Percentiles rank a stretch among this genome's conserved stretches.
Evolutionary conservation across 2,113 vertebrate genomes (phyloP).

Genomic region (Gymnocephalus cernua): DNA sequence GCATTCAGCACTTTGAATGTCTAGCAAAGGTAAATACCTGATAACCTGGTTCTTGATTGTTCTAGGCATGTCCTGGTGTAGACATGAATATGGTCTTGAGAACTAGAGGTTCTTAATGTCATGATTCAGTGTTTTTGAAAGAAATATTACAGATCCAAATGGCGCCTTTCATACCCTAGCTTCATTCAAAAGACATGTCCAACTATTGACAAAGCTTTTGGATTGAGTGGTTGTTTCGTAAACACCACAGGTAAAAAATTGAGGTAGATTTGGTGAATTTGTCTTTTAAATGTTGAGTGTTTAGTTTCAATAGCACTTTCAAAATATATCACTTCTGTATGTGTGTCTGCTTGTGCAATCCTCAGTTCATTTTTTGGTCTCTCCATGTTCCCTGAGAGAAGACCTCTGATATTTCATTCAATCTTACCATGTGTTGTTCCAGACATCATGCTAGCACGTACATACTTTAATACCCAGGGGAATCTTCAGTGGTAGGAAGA

Average conservation of each 20-base stretch:
- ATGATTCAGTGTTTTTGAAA: neutral
- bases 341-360: slow-evolving; percentile 19
- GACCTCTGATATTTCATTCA: slow-evolving; percentile 59
- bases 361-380: slow-evolving; percentile 4
- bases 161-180: neutral
- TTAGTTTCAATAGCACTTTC: slow-evolving; percentile 5
- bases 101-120: neutral
- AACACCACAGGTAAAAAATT: neutral
- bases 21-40: slow-evolving; percentile 14
- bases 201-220: neutral
- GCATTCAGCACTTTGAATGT: slow-evolving; percentile 43
- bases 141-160: neutral
- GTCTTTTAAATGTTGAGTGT: neutral
- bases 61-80: neutral
- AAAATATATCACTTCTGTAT: neutral
- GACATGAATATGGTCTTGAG: neutral
- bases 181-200: neutral
- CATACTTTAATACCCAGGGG: slow-evolving; percentile 53
- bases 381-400: slow-evolving; percentile 26
- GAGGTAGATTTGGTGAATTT: neutral
- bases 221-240: neutral
- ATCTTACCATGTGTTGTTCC: slow-evolving; percentile 54
- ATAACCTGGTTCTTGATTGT: neutral
- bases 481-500: slow-evolving; percentile 37
- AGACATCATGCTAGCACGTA: slow-evolving; percentile 52